phyloP scores from a whole-genome alignment of 1,140 invertebrate genomes.

The Drosophila miranda region DNA sequence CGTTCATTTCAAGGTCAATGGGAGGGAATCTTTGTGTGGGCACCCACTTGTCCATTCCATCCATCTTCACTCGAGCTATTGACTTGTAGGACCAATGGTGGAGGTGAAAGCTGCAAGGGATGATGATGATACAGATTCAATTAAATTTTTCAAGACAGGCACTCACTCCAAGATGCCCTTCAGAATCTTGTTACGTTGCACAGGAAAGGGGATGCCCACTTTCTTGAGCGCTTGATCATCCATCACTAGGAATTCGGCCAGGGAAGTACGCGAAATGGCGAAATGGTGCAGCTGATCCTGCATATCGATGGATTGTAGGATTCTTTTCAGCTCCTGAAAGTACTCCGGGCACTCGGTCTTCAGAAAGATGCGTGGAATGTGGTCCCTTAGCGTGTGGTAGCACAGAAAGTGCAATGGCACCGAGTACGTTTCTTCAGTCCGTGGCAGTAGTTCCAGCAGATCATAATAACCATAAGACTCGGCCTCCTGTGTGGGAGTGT shows the following conservation, averaged over 20 bases:
- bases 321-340: conserved; percentile 80
- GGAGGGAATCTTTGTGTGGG: no score
- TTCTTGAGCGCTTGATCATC: conserved; percentile 74
- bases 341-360: conserved; percentile 82
- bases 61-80: conserved; percentile 58
- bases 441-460: conserved; percentile 81
- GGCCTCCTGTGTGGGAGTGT: conserved; percentile 82
- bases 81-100: conserved; percentile 74
- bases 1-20: not conserved
- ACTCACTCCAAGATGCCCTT: conserved; percentile 81
- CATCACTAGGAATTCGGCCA: conserved; percentile 82
- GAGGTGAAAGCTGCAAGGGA: conserved; percentile 63
- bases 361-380: conserved; percentile 74
- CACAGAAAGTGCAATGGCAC: conserved; percentile 56
- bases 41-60: conserved; percentile 67
- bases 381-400: conserved; percentile 68
- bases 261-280: conserved; percentile 69
- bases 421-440: conserved; percentile 47
- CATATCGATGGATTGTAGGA: conserved; percentile 79
- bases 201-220: conserved; percentile 80
- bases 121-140: not conserved
- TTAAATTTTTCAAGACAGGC: not conserved
- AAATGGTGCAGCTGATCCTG: conserved; percentile 77
- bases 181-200: conserved; percentile 81
- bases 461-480: conserved; percentile 79